Conservation (phyloP, 92 coral and sea anemone species). For the Nematostella vectensis region DNA sequence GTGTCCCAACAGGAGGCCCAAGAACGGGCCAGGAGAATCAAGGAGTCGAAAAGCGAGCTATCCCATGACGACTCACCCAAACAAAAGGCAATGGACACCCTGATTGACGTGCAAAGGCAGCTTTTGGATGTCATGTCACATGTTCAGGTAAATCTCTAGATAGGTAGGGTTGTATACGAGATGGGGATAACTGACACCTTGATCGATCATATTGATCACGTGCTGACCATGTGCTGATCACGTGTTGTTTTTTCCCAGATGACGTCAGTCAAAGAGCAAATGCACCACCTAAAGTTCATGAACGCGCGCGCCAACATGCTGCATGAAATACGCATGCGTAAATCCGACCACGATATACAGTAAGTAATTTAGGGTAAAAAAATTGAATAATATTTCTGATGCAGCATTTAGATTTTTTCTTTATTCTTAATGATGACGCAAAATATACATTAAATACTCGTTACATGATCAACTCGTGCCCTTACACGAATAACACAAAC, state of each 20-base stretch:
- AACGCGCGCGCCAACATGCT: slow-evolving; percentile 52
- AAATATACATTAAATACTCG: no score
- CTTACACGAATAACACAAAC: no score
- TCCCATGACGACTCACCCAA: slow-evolving; percentile 35
- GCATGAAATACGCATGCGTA: slow-evolving; percentile 41
- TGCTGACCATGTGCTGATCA: no score
- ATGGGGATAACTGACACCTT: no score
- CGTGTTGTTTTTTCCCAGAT: slow-evolving; percentile 12
- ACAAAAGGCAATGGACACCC: slow-evolving; percentile 66
- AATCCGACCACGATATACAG: slow-evolving; percentile 19
- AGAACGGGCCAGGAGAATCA: slow-evolving; percentile 73
- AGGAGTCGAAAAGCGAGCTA: slow-evolving; percentile 28
- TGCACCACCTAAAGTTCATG: slow-evolving; percentile 42
- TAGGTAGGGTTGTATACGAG: no score
- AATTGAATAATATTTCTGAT: no score
- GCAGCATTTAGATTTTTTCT: no score
- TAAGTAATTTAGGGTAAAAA: slow-evolving; percentile 9
- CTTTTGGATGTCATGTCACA: slow-evolving; percentile 64
- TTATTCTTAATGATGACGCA: no score
- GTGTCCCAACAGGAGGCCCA: slow-evolving; percentile 50
- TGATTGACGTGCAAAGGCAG: slow-evolving; percentile 76
- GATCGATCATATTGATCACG: no score
- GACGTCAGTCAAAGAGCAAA: slow-evolving; percentile 40
- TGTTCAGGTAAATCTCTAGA: slow-evolving; percentile 37
- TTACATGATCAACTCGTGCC: no score